phyloP scores from a whole-genome alignment of 1,140 invertebrate genomes.

The Tetranychus cinnabarinus region DNA sequence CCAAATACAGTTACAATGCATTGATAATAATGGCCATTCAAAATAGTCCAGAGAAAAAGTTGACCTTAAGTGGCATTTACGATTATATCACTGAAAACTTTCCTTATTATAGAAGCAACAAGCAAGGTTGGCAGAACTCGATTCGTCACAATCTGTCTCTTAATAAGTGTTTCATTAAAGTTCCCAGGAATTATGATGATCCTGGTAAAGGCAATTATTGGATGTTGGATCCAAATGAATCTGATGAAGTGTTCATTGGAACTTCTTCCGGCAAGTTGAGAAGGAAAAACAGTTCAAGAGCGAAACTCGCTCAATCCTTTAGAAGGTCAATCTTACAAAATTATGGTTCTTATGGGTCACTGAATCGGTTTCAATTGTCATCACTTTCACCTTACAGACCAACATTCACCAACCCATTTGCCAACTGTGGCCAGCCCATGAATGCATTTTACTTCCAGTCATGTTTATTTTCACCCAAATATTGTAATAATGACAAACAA shows the following conservation, averaged over 20 bases:
- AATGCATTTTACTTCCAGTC: too few species aligned
- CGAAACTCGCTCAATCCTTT: constrained; percentile 41
- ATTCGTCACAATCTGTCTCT: constrained; percentile 88
- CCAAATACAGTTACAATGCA: constrained; percentile 92
- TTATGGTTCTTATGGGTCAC: too few species aligned
- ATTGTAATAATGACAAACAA: too few species aligned
- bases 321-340: background rate
- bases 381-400: too few species aligned
- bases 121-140: constrained; percentile 97
- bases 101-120: constrained; percentile 90
- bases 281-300: constrained; percentile 55
- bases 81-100: constrained; percentile 98
- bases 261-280: constrained; percentile 53
- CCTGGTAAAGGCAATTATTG: constrained; percentile 87
- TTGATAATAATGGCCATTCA: constrained; percentile 99
- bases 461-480: too few species aligned
- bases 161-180: constrained; percentile 97
- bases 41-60: constrained; percentile 67
- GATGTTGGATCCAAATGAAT: constrained; percentile 72
- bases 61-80: constrained; percentile 97
- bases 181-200: constrained; percentile 73
- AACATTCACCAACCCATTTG: too few species aligned
- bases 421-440: too few species aligned
- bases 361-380: too few species aligned
- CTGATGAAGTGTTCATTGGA: constrained; percentile 91